Conservation (phyloP, 2,113 vertebrate genomes). For the Brachypteracias leptosomus region DNA sequence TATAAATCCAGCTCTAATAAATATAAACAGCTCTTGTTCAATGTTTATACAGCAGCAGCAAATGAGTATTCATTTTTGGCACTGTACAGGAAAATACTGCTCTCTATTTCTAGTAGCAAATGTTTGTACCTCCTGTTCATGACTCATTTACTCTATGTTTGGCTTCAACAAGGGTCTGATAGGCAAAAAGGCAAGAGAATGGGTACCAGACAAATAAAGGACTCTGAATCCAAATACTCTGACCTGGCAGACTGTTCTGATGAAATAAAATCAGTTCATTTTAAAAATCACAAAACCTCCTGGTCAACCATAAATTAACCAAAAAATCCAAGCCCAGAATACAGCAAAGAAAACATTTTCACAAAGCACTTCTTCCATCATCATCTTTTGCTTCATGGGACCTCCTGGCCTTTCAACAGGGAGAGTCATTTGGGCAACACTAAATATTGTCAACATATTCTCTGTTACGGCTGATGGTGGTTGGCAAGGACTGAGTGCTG, state of each 20-base stretch:
- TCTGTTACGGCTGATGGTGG: not conserved
- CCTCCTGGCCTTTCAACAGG: not conserved
- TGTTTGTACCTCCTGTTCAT: slow-evolving; percentile 54
- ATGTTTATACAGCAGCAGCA: slow-evolving; percentile 39
- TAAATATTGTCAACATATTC: not conserved
- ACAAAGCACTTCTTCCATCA: not conserved
- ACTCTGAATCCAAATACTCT: not conserved
- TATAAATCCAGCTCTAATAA: slow-evolving; percentile 60
- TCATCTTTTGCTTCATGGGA: not conserved
- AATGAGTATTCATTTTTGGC: slow-evolving; percentile 62
- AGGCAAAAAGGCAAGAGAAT: not conserved
- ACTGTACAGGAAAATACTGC: slow-evolving; percentile 1
- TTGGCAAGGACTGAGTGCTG: accelerated
- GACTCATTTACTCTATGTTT: slow-evolving; percentile 11
- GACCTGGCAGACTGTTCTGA: not conserved
- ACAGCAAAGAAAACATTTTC: not conserved
- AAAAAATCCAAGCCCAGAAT: not conserved
- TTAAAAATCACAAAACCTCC: not conserved
- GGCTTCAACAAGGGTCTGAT: not conserved
- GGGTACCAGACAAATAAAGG: not conserved
- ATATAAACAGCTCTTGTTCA: slow-evolving; percentile 47
- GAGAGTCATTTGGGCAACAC: not conserved
- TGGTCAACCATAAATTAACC: not conserved
- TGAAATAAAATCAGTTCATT: not conserved
- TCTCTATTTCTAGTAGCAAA: slow-evolving; percentile 51